Percentiles rank a stretch among this genome's conserved stretches.
These are phyloP conservation scores for Gymnobelideus leadbeateri DNA, from an alignment of 2,113 vertebrate genomes.

Conservation along the genomic window DNA sequence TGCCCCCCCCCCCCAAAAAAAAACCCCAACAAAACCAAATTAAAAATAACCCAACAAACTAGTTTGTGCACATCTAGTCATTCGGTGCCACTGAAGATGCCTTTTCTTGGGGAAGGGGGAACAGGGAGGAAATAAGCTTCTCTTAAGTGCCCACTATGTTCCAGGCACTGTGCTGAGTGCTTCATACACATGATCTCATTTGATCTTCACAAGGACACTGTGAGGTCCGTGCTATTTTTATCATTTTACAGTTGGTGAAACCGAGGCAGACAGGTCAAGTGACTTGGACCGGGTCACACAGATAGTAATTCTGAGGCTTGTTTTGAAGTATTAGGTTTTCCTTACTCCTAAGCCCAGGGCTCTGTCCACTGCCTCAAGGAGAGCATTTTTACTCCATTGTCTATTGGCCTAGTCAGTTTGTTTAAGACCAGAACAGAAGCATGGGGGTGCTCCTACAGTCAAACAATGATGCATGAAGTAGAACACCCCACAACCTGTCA, in stretches of 20 bases:
- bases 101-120: background rate
- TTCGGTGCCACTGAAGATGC: background rate
- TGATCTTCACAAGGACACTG: background rate
- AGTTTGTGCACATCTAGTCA: background rate
- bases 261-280: background rate
- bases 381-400: background rate
- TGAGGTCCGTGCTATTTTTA: background rate
- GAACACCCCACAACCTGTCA: background rate
- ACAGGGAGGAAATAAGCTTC: background rate
- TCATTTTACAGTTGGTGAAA: background rate
- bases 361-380: background rate
- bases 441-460: background rate
- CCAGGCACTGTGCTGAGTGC: background rate
- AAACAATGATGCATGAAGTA: background rate
- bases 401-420: background rate
- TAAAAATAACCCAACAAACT: background rate
- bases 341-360: background rate
- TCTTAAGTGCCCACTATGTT: background rate
- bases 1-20: no score
- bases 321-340: background rate
- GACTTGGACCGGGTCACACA: background rate
- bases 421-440: background rate
- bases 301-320: background rate
- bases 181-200: background rate
- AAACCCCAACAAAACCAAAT: no score